These are phyloP conservation scores for Tyto alba DNA, from an alignment of 2,113 vertebrate genomes.

Conservation along the genomic window DNA sequence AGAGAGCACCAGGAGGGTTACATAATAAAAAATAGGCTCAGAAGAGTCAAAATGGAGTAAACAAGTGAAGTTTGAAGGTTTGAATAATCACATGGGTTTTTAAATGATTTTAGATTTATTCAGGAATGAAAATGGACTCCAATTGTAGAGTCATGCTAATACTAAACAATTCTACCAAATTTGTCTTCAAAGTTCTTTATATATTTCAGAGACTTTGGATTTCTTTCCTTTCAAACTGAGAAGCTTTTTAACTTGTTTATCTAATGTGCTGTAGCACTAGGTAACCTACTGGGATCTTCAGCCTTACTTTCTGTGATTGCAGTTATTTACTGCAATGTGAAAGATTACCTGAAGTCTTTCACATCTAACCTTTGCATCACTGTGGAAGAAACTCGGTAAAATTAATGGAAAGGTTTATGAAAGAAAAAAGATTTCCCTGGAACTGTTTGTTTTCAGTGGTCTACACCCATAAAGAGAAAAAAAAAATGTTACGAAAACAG, in stretches of 20 bases:
- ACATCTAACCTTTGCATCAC: not conserved
- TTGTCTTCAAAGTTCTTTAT: not conserved
- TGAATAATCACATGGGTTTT: not conserved
- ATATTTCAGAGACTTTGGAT: not conserved
- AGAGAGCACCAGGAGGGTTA: not conserved
- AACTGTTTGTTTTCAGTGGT: not conserved
- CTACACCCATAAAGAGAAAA: not conserved
- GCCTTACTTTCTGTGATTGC: not conserved
- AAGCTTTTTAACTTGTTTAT: not conserved
- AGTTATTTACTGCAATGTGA: not conserved
- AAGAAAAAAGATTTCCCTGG: not conserved
- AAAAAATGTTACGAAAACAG: not conserved
- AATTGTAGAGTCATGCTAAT: not conserved
- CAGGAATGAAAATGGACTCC: not conserved
- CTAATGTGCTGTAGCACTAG: not conserved
- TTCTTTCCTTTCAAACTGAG: not conserved
- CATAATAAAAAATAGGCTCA: not conserved
- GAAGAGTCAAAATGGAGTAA: not conserved
- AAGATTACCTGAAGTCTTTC: not conserved
- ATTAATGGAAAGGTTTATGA: not conserved
- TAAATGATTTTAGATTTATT: not conserved
- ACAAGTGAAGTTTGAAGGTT: not conserved
- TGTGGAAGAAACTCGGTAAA: not conserved
- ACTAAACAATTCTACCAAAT: not conserved
- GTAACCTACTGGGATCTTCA: not conserved